Evolutionary conservation across 2,113 vertebrate species (phyloP).

Genomic region (Archilochus colubris): DNA sequence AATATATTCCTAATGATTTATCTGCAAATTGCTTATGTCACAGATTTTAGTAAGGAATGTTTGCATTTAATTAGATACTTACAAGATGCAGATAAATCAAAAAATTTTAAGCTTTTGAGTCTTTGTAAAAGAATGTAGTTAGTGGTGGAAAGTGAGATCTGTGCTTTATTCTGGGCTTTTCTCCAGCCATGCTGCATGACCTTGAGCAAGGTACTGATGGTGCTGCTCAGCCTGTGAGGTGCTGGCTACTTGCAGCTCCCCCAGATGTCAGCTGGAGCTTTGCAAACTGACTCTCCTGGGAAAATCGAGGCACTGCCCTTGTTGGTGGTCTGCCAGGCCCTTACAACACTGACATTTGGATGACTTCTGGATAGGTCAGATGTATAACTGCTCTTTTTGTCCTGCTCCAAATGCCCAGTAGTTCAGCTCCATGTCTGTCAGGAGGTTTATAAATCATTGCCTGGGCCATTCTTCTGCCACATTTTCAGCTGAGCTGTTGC

Average conservation of each 20-base stretch:
- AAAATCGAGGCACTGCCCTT: not conserved
- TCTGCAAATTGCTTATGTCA: constrained; percentile 32
- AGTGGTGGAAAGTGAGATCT: not conserved
- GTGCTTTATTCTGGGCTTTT: not conserved
- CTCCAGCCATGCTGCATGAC: not conserved
- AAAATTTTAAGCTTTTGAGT: not conserved
- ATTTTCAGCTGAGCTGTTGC: not conserved
- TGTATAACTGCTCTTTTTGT: constrained; percentile 30
- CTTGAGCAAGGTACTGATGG: constrained; percentile 35
- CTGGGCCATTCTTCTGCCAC: not conserved
- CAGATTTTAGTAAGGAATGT: not conserved
- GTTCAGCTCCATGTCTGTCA: not conserved
- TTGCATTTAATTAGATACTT: not conserved
- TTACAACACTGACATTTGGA: constrained; percentile 29
- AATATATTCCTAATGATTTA: not conserved
- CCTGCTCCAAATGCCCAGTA: not conserved
- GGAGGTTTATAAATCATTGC: not conserved
- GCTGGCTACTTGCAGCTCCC: constrained; percentile 14
- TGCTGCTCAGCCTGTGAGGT: not conserved
- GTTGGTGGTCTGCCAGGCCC: not conserved
- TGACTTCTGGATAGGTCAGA: constrained; percentile 14
- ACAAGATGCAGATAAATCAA: not conserved
- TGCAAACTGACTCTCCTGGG: not conserved
- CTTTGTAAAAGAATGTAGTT: not conserved
- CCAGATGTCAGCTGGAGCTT: constrained; percentile 1